Evolutionary conservation across 2,888 invertebrate species (phyloP).

Genomic region (Tupiocoris notatus): DNA sequence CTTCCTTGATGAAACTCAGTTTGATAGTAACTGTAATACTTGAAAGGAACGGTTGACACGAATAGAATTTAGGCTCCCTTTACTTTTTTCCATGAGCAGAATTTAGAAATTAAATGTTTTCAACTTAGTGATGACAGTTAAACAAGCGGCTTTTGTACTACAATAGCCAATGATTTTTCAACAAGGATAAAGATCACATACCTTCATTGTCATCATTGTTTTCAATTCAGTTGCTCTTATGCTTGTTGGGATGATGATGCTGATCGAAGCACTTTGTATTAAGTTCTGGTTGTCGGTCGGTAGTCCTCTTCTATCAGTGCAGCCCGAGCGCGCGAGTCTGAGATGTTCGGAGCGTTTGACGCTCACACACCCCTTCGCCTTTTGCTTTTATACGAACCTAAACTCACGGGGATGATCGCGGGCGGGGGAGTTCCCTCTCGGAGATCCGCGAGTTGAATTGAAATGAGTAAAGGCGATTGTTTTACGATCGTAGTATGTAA

Average conservation of each 20-base stretch:
- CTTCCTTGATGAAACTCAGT: too few relatives aligned
- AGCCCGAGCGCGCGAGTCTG: background rate
- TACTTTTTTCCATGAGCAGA: too few relatives aligned
- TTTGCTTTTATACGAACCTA: constrained; percentile 18
- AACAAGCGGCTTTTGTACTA: too few relatives aligned
- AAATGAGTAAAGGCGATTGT: too few relatives aligned
- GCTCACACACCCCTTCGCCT: constrained; percentile 17
- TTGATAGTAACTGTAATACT: too few relatives aligned
- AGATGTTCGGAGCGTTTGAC: background rate
- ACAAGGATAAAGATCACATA: too few relatives aligned
- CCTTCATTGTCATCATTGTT: background rate
- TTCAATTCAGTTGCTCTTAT: background rate
- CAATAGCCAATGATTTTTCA: too few relatives aligned
- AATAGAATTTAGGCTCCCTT: too few relatives aligned
- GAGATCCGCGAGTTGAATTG: background rate
- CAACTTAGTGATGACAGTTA: too few relatives aligned
- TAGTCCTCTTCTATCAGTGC: background rate
- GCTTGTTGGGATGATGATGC: background rate
- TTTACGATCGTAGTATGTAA: too few relatives aligned
- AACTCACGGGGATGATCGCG: background rate
- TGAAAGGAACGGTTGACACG: too few relatives aligned
- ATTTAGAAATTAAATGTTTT: too few relatives aligned
- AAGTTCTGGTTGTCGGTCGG: background rate
- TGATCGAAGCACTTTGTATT: background rate
- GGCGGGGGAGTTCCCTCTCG: background rate